Percentiles rank a stretch among this genome's conserved stretches.
phyloP scores from a whole-genome alignment of 1,140 invertebrate genomes.

The Lanistes nyassanus region DNA sequence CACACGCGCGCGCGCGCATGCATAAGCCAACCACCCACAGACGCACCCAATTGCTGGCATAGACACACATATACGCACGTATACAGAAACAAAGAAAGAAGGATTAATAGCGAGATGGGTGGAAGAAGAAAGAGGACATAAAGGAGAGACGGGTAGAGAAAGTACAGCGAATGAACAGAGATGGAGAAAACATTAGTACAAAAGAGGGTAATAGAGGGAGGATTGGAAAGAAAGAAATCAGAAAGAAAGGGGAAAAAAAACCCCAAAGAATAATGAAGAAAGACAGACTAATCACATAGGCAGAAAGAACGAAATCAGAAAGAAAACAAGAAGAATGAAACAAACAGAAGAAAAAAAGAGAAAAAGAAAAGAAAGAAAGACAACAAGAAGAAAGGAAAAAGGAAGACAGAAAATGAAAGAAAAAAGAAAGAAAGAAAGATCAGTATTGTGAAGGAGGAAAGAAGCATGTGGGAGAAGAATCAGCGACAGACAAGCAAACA shows the following conservation, averaged over 20 bases:
- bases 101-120: background rate
- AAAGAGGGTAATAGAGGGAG: background rate
- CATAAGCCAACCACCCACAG: too few relatives aligned
- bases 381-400: background rate
- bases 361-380: background rate
- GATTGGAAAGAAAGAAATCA: background rate
- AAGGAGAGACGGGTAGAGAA: background rate
- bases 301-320: background rate
- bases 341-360: background rate
- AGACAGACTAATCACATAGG: background rate
- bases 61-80: background rate
- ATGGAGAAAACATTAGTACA: background rate
- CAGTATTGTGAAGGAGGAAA: background rate
- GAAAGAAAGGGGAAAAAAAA: background rate
- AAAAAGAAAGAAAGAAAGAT: background rate
- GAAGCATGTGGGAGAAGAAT: background rate
- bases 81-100: background rate
- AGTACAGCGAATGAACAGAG: background rate
- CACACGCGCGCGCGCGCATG: too few relatives aligned
- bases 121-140: background rate
- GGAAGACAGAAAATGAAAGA: background rate
- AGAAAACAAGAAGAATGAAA: background rate
- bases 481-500: background rate
- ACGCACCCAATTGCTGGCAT: too few relatives aligned
- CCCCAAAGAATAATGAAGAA: background rate